Base-by-base conservation (phyloP, 2,888 invertebrate species). In the Lithophane ornitopus region DNA sequence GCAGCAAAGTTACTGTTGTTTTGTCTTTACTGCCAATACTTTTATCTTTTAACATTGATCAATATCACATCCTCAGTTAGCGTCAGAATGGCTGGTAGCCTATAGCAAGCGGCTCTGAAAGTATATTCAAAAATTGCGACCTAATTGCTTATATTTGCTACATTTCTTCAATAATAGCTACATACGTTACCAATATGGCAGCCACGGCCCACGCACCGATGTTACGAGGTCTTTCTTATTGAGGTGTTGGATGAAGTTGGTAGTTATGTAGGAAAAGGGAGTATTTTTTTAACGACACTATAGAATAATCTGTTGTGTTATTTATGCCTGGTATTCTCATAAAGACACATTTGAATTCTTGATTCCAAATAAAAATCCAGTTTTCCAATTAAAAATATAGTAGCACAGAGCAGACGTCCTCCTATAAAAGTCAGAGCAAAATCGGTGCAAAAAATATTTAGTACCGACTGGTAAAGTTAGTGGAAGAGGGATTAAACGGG, bases 401-500 rank as follows among this genome's bases (percentile, higher is more conserved):
- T 34, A n/a, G 19, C 2, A 11, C n/a, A 14, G 8, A 28, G 4
- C 16, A 49, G 9, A 65, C 26, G 11, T 46, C 22, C 6, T 22
- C 22, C 8, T 22, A 52, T 63, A 65, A 70, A 78, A 70, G 49
- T 66, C 46, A 6, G 22, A 14, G 3, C 19, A n/a, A 54, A 71
- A 59, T 16, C 9, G 61, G 16, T 41, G 66, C 79, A 52, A 68
- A 73, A 61, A 62, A 61, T 67, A 61, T 62, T 54, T 28, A 22
- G 49, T 58, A 9, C 41, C 26, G 12, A 39, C 26, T 14, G 11
- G n/a, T 12, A 52, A 44, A 73, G 49, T 52, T 34, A 74, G 44
- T 62, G 44, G 67, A 56, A 68, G 58, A 71, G 56, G 62, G 56
- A 63, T 75, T 56, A 75, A 80, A 59, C 71, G 34, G 6, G n/a